phyloP scores from a whole-genome alignment of 2,113 vertebrate genomes.

The Anthoscopus minutus region DNA sequence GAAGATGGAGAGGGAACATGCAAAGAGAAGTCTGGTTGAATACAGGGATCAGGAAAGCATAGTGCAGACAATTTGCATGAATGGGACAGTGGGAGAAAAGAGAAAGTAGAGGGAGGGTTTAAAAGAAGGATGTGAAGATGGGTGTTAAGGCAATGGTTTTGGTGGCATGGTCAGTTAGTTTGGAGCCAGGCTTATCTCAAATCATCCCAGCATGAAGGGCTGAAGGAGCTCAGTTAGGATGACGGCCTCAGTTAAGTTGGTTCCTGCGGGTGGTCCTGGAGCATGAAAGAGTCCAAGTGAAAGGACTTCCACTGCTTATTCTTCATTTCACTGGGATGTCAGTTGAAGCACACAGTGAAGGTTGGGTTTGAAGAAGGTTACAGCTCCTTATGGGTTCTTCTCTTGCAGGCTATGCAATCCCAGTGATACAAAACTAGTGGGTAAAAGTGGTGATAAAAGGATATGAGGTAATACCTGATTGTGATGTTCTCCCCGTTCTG shows the following conservation, averaged over 20 bases:
- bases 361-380: not conserved
- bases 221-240: not conserved
- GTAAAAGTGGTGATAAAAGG: not conserved
- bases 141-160: not conserved
- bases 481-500: not conserved
- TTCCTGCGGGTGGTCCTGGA: not conserved
- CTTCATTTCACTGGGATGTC: not conserved
- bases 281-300: not conserved
- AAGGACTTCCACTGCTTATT: not conserved
- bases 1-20: not conserved
- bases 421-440: not conserved
- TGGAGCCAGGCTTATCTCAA: not conserved
- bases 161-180: not conserved
- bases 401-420: not conserved
- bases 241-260: not conserved
- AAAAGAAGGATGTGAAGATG: not conserved
- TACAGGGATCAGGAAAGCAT: fast-evolving
- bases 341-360: not conserved
- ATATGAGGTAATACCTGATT: not conserved
- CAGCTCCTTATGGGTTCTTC: not conserved
- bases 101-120: not conserved
- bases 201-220: not conserved
- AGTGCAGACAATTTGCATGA: not conserved
- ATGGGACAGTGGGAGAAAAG: not conserved
- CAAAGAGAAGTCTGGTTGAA: not conserved